Conservation (phyloP, 1,140 invertebrate species). For the Oreohelix idahoensis region DNA sequence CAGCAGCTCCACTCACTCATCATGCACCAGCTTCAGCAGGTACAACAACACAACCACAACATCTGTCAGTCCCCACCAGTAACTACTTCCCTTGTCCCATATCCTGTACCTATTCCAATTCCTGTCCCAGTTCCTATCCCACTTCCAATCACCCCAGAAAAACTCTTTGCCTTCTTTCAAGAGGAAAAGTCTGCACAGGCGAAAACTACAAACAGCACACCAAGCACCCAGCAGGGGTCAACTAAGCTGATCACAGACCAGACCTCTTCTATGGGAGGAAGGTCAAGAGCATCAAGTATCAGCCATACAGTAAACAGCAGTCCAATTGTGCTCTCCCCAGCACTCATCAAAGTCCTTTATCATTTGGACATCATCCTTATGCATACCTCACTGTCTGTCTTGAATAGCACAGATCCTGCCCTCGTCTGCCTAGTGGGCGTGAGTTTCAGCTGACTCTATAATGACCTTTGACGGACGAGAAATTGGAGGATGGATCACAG, state of each 20-base stretch:
- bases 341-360: not conserved
- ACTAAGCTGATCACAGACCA: not conserved
- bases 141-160: conserved; percentile 73
- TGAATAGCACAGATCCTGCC: conserved; percentile 3
- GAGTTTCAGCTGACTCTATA: conserved; percentile 43
- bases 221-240: not conserved
- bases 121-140: conserved; percentile 89
- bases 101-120: conserved; percentile 86
- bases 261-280: not conserved
- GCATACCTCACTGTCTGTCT: not conserved
- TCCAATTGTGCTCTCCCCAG: not conserved
- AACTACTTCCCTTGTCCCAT: conserved; percentile 86
- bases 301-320: not conserved
- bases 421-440: conserved; percentile 23
- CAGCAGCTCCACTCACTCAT: conserved; percentile 16
- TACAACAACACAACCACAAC: not conserved
- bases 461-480: conserved; percentile 36
- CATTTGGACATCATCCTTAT: not conserved
- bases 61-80: conserved; percentile 79
- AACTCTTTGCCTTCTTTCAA: conserved; percentile 56
- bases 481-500: conserved; percentile 14
- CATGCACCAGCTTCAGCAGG: not conserved
- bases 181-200: conserved; percentile 36
- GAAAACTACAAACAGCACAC: not conserved
- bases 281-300: conserved; percentile 9